phyloP scores from a whole-genome alignment of 1,140 invertebrate genomes.

The Antheraea pernyi region DNA sequence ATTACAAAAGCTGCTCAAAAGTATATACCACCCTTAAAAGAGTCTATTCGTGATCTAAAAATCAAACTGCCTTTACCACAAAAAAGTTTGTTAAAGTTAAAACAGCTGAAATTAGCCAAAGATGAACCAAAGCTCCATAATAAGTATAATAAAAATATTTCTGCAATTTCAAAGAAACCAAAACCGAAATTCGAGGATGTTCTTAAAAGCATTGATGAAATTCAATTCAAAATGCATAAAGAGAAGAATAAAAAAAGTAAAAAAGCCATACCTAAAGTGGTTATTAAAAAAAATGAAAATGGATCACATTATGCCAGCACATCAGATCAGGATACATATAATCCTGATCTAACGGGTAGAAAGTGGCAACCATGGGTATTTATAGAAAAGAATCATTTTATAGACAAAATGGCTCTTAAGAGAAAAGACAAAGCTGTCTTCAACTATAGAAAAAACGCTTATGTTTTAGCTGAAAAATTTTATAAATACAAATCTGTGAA shows the following conservation, averaged over 20 bases:
- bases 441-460: slow-evolving; percentile 60
- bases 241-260: slow-evolving; percentile 64
- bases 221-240: slow-evolving; percentile 67
- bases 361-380: slow-evolving; percentile 78
- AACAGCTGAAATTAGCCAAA: slow-evolving; percentile 67
- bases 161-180: slow-evolving; percentile 45
- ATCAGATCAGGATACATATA: slow-evolving; percentile 40
- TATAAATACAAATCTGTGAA: slow-evolving; percentile 63
- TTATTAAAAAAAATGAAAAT: slow-evolving; percentile 68
- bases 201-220: slow-evolving; percentile 74
- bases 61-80: slow-evolving; percentile 68
- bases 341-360: slow-evolving; percentile 67
- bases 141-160: slow-evolving; percentile 27
- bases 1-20: slow-evolving; percentile 76
- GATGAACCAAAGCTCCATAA: slow-evolving; percentile 45
- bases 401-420: slow-evolving; percentile 70
- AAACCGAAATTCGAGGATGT: slow-evolving; percentile 78
- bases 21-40: slow-evolving; percentile 73
- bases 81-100: slow-evolving; percentile 64
- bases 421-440: slow-evolving; percentile 64
- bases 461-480: slow-evolving; percentile 64
- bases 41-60: slow-evolving; percentile 60
- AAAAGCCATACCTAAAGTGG: slow-evolving; percentile 68
- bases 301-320: slow-evolving; percentile 74
- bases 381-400: slow-evolving; percentile 67